These are phyloP conservation scores for Automeris io DNA, from an alignment of 2,888 invertebrate species.

Conservation along the genomic window DNA sequence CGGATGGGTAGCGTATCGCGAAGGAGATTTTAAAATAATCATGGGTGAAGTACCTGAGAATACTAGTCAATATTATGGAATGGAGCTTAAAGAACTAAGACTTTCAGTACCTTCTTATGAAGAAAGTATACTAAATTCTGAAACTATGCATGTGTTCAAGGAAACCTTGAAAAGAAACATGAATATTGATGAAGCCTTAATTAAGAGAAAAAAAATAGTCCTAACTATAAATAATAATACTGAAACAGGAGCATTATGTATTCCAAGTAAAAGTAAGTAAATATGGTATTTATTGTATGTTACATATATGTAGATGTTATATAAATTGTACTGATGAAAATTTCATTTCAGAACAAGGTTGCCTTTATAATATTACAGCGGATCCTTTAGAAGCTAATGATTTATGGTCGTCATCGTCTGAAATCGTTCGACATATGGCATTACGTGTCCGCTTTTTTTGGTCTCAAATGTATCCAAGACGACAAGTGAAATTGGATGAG, in stretches of 20 bases:
- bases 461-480: slow-evolving; percentile 31
- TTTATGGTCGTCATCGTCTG: slow-evolving; percentile 33
- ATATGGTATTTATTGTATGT: background rate
- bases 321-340: background rate
- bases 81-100: slow-evolving; percentile 23
- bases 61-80: slow-evolving; percentile 27
- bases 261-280: slow-evolving; percentile 34
- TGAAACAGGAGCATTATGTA: slow-evolving; percentile 21
- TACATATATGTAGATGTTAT: background rate
- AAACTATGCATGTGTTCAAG: slow-evolving; percentile 30
- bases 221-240: slow-evolving; percentile 8
- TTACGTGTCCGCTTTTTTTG: slow-evolving; percentile 32
- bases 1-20: slow-evolving; percentile 46
- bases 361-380: slow-evolving; percentile 35
- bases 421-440: slow-evolving; percentile 30
- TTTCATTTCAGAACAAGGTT: slow-evolving; percentile 34
- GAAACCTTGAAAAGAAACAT: slow-evolving; percentile 28
- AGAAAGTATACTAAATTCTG: slow-evolving; percentile 27
- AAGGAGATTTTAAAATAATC: slow-evolving; percentile 41
- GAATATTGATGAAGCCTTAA: slow-evolving; percentile 22
- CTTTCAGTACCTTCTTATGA: slow-evolving; percentile 27
- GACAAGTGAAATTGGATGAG: slow-evolving; percentile 22
- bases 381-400: slow-evolving; percentile 38
- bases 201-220: slow-evolving; percentile 26
- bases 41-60: slow-evolving; percentile 28